These are phyloP conservation scores for Forbesichthys agassizii DNA, from an alignment of 2,113 vertebrate genomes.

Conservation along the genomic window DNA sequence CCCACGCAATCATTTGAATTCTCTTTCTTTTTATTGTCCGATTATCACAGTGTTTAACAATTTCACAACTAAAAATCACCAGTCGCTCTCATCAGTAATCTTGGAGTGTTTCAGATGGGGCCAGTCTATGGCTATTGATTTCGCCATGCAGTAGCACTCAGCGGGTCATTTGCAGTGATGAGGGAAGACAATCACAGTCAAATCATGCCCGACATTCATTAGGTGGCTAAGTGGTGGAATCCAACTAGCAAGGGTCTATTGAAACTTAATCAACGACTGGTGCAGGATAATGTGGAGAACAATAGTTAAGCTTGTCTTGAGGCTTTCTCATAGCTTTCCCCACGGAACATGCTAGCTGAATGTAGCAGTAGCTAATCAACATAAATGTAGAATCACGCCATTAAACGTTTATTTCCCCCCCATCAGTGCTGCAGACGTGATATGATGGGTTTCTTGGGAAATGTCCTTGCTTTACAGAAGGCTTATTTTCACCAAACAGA, in stretches of 20 bases:
- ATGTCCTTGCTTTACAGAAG: neutral
- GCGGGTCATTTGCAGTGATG: conserved; percentile 69
- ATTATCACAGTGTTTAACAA: neutral
- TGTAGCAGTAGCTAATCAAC: conserved; percentile 27
- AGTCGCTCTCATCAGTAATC: conserved; percentile 64
- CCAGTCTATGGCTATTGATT: conserved; percentile 65
- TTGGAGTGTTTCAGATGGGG: conserved; percentile 37
- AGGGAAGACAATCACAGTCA: conserved; percentile 67
- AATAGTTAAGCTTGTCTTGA: conserved; percentile 36
- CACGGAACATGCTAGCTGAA: conserved; percentile 12
- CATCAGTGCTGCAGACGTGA: too few relatives aligned
- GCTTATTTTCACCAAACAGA: conserved; percentile 5
- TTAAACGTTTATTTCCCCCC: too few relatives aligned
- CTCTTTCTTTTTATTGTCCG: conserved; percentile 9
- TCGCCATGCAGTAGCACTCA: conserved; percentile 53
- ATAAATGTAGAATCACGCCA: conserved; percentile 8
- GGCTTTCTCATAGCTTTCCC: conserved; percentile 16
- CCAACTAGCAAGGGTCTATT: conserved; percentile 58
- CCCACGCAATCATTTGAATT: conserved; percentile 7
- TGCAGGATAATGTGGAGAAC: conserved; percentile 48
- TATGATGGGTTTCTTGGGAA: neutral
- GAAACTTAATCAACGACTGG: conserved; percentile 68
- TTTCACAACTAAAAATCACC: conserved; percentile 37
- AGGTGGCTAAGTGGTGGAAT: conserved; percentile 56
- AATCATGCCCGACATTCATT: conserved; percentile 71